Conservation (phyloP, 2,113 vertebrate genomes). For the Gasterosteus nipponicus region DNA sequence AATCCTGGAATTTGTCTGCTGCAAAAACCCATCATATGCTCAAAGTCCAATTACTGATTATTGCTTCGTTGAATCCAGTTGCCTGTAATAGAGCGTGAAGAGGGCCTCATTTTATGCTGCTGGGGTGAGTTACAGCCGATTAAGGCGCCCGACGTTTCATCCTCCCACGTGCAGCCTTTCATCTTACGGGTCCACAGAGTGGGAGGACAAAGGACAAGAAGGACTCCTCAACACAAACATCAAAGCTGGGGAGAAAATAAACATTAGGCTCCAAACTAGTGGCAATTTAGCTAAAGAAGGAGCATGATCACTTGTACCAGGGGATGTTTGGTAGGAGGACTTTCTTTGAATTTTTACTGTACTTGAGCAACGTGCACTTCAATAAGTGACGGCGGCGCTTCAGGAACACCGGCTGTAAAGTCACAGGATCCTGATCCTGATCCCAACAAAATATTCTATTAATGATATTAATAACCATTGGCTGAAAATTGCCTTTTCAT, state of each 20-base stretch:
- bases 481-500: conserved; percentile 56
- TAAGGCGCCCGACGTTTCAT: conserved; percentile 71
- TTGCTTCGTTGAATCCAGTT: conserved; percentile 76
- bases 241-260: conserved; percentile 20
- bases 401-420: conserved; percentile 18
- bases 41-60: conserved; percentile 73
- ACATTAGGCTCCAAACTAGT: background rate
- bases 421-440: conserved; percentile 40
- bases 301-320: background rate
- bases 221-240: conserved; percentile 31
- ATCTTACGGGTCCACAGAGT: conserved; percentile 59
- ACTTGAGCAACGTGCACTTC: background rate
- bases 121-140: conserved; percentile 71
- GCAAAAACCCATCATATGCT: conserved; percentile 52
- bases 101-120: conserved; percentile 72
- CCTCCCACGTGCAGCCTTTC: conserved; percentile 72
- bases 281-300: background rate
- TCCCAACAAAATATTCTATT: conserved; percentile 58
- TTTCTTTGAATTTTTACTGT: conserved; percentile 10
- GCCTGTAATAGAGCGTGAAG: conserved; percentile 79
- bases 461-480: conserved; percentile 69
- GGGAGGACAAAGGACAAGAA: conserved; percentile 51
- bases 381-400: background rate
- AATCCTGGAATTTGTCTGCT: conserved; percentile 57
- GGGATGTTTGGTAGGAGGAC: conserved; percentile 1